Evolutionary conservation across 2,113 vertebrate species (phyloP).

Genomic region (Aegithalos caudatus): DNA sequence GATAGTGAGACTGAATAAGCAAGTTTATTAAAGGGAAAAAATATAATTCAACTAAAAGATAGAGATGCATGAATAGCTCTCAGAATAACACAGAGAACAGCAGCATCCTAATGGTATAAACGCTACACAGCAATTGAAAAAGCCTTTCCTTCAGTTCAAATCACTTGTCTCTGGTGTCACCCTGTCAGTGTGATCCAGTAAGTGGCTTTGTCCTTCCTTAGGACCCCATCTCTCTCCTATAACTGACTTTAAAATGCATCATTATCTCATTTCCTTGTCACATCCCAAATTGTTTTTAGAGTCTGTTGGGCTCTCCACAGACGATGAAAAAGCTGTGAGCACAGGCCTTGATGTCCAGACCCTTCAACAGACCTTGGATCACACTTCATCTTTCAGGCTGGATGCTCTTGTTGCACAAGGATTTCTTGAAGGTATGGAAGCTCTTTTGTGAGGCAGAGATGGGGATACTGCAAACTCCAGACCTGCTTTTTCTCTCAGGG

Average conservation of each 20-base stretch:
- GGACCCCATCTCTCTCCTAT: not conserved
- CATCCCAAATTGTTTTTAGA: not conserved
- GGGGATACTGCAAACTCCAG: not conserved
- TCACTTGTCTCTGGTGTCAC: not conserved
- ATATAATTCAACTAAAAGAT: not conserved
- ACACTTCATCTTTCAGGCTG: not conserved
- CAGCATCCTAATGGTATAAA: not conserved
- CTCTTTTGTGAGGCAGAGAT: not conserved
- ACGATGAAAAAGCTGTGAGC: not conserved
- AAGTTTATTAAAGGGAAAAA: constrained; percentile 41
- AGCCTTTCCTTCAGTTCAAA: not conserved
- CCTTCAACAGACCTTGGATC: not conserved
- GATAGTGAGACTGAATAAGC: constrained; percentile 37
- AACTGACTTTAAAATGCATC: not conserved
- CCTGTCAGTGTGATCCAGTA: not conserved
- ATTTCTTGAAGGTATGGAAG: not conserved
- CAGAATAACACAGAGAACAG: not conserved
- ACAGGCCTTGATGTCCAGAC: accelerated
- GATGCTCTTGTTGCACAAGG: not conserved
- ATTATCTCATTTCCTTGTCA: not conserved
- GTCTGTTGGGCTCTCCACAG: not conserved
- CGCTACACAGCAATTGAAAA: not conserved
- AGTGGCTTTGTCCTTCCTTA: not conserved
- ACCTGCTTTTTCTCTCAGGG: not conserved
- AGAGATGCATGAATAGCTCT: not conserved